Evolutionary conservation across 2,888 invertebrate species (phyloP).

Genomic region (Melanostoma scalare): DNA sequence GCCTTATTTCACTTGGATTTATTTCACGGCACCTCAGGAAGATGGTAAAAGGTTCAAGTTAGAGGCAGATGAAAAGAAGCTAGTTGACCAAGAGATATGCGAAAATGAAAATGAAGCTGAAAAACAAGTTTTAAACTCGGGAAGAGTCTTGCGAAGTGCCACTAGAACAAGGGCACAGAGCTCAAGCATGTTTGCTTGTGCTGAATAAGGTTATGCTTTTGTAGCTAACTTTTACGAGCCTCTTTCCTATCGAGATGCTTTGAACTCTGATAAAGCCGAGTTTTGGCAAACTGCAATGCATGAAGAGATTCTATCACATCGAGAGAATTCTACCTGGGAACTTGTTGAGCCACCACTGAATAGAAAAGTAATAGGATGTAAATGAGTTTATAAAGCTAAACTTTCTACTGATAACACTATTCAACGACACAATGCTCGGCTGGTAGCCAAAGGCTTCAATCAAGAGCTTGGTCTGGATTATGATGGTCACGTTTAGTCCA

Average conservation of each 20-base stretch:
- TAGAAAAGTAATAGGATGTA: conserved; percentile 69
- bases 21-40: too few species aligned
- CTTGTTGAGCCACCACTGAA: conserved; percentile 51
- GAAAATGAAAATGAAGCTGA: too few species aligned
- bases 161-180: too few species aligned
- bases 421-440: conserved; percentile 73
- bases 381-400: conserved; percentile 75
- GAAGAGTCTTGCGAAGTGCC: too few species aligned
- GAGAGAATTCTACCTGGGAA: conserved; percentile 52
- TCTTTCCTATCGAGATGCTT: background rate
- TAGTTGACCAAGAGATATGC: too few species aligned
- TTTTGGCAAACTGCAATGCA: background rate
- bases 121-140: too few species aligned
- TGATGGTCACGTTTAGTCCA: conserved; percentile 76
- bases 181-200: too few species aligned
- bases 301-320: conserved; percentile 10
- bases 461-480: conserved; percentile 75
- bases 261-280: background rate
- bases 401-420: background rate
- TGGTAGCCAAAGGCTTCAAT: conserved; percentile 75
- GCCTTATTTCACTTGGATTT: too few species aligned
- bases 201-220: background rate
- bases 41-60: too few species aligned
- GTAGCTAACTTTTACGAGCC: background rate
- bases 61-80: too few species aligned